Conservation (phyloP, 2,113 vertebrate species). For the Reinhardtius hippoglossoides region DNA sequence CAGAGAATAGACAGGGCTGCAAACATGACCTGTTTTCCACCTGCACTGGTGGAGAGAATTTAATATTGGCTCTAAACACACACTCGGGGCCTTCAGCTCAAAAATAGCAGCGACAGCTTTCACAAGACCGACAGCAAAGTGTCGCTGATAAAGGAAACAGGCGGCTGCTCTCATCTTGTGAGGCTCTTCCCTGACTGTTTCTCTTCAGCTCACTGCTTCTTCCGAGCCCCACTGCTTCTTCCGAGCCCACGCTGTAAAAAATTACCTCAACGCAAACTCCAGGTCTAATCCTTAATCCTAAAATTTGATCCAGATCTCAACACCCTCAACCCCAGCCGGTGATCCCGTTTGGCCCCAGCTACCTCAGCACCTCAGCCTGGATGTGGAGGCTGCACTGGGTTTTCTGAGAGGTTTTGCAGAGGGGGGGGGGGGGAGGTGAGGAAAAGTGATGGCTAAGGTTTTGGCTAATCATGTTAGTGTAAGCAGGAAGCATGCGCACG, state of each 20-base stretch:
- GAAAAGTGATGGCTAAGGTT: conserved; percentile 70
- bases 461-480: conserved; percentile 68
- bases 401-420: conserved; percentile 40
- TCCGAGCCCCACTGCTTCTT: too few relatives aligned
- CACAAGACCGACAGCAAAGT: conserved; percentile 47
- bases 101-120: conserved; percentile 16
- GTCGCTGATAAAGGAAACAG: conserved; percentile 5
- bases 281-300: conserved; percentile 62
- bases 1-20: too few relatives aligned
- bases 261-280: conserved; percentile 44
- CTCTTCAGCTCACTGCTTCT: conserved; percentile 29
- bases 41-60: conserved; percentile 23
- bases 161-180: conserved; percentile 1
- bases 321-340: conserved; percentile 7
- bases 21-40: too few relatives aligned
- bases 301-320: conserved; percentile 59
- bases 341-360: conserved; percentile 64
- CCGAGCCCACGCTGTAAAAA: neutral
- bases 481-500: conserved; percentile 38
- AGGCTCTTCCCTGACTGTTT: conserved; percentile 24
- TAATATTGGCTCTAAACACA: conserved; percentile 27
- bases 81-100: conserved; percentile 12
- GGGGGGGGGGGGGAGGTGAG: conserved; percentile 17
- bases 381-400: neutral
- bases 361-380: neutral